phyloP scores from a whole-genome alignment of 2,888 invertebrate genomes.

The Lasioglossum villosulum region DNA sequence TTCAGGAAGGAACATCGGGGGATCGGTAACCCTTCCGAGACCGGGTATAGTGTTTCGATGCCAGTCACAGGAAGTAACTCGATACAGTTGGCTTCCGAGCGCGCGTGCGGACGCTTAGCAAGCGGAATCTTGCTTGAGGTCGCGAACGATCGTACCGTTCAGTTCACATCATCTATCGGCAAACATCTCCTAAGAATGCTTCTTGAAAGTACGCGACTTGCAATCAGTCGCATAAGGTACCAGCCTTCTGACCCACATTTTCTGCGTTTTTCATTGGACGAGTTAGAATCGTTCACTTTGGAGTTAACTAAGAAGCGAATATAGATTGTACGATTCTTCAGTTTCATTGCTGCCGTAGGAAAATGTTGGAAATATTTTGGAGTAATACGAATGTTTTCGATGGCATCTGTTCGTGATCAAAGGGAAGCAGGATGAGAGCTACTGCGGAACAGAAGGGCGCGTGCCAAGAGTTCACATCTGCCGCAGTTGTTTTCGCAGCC shows the following conservation, averaged over 20 bases:
- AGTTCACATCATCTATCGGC: background rate
- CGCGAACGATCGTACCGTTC: background rate
- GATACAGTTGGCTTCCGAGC: constrained; percentile 77
- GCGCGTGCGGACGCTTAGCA: constrained; percentile 73
- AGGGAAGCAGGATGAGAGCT: constrained; percentile 71
- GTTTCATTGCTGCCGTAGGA: background rate
- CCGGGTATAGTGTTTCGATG: constrained; percentile 73
- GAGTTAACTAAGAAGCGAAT: background rate
- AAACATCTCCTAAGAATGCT: background rate
- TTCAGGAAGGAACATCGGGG: constrained; percentile 39
- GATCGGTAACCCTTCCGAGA: constrained; percentile 70
- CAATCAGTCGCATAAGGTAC: too few relatives aligned
- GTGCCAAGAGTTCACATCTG: constrained; percentile 82
- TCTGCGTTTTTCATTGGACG: background rate
- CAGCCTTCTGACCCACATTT: too few relatives aligned
- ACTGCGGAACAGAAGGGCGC: constrained; percentile 80
- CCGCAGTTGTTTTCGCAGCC: constrained; percentile 80
- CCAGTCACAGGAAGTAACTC: constrained; percentile 75
- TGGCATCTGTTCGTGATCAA: background rate
- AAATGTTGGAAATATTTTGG: background rate
- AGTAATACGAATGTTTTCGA: background rate
- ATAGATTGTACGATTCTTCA: background rate
- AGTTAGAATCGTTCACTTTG: background rate
- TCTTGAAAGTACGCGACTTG: background rate
- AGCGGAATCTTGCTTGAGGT: background rate